Evolutionary conservation across 1,140 invertebrate species (phyloP), one percentile per base, ranked within the genome.

Genomic region (Drosophila seguyi): DNA sequence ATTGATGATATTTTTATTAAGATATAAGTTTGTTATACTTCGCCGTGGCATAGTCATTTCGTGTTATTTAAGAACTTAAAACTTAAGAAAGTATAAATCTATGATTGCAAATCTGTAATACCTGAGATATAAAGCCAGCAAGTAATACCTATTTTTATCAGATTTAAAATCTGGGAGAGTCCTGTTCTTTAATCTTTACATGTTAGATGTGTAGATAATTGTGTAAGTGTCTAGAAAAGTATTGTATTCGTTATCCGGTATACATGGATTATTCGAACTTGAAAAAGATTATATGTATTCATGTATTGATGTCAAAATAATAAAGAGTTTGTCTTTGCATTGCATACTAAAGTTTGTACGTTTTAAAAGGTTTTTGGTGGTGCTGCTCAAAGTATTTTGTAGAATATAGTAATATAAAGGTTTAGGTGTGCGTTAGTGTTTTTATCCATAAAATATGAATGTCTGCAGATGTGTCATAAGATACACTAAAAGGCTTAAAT

Each of bases 1-100:
- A 38, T 67, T 42, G 41, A 53, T 67, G 62, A 55, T 69, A 67
- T 67, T 67, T 45, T 36, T 20, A 22, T 6, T n/a, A n/a, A n/a
- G 6, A 7, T 14, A n/a, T 67, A 67, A 52, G 66, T 42, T 69
- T 44, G 31, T 29, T 66, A 7, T 42, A 50, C 6, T 0, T 18
- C 16, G 4, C 38, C 44, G 27, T 68, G 14, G 22, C 59, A 34
- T 65, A 69, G 47, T 11, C 13, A 6, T 42, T 42, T 42, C 27
- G 44, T 53, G 52, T 52, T 56, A 56, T 25, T 41, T 56, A 56
- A 56, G 53, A n/a, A n/a, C n/a, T n/a, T n/a, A n/a, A 13, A 14
- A 41, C 22, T 14, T 55, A 4, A n/a, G 14, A 22, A 22, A 22
- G 4, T 53, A n/a, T 22, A 53, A 10, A n/a, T 53, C 20, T 16